Evolutionary conservation across 2,797 vertebrate genomes (phyloP).

Genomic region (Orestias chungarensis): DNA sequence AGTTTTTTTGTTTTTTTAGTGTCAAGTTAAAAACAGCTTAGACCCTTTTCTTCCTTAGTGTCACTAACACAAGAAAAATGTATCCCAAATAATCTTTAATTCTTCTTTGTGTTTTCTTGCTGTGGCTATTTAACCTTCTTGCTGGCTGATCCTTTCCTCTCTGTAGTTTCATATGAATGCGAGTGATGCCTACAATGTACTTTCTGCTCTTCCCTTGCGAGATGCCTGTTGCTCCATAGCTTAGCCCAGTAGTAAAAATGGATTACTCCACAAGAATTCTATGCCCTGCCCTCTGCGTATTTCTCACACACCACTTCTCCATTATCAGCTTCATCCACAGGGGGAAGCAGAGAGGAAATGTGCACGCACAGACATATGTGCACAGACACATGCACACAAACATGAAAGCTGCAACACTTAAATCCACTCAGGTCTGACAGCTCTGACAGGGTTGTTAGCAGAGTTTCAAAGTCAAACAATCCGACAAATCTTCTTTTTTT

Average conservation of each 20-base stretch:
- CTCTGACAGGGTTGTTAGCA: slow-evolving; percentile 71
- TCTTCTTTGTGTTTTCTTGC: slow-evolving; percentile 45
- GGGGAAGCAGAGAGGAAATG: slow-evolving; percentile 10
- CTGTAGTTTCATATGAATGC: slow-evolving; percentile 52
- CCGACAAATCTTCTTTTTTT: slow-evolving; percentile 64
- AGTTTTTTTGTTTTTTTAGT: slow-evolving; percentile 12
- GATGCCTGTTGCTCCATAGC: slow-evolving; percentile 68
- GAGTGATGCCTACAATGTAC: slow-evolving; percentile 55
- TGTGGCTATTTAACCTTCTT: slow-evolving; percentile 43
- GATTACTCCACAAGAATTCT: slow-evolving; percentile 76
- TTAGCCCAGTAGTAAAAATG: slow-evolving; percentile 72
- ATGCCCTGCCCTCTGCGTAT: slow-evolving; percentile 74
- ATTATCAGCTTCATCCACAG: slow-evolving; percentile 66
- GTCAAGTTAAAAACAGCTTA: not conserved
- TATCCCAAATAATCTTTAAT: slow-evolving; percentile 32
- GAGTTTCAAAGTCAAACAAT: slow-evolving; percentile 75
- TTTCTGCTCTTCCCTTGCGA: slow-evolving; percentile 49
- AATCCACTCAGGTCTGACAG: slow-evolving; percentile 50
- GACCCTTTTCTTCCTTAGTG: slow-evolving; percentile 6
- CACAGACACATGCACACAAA: slow-evolving; percentile 9
- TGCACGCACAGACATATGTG: not conserved
- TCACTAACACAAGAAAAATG: slow-evolving; percentile 12
- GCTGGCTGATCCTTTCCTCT: slow-evolving; percentile 46
- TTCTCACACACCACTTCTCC: slow-evolving; percentile 71
- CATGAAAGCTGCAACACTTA: slow-evolving; percentile 18